Evolutionary conservation across 2,113 vertebrate species (phyloP), one percentile per base, ranked within the genome.

Genomic region (Hippocampus mohnikei): DNA sequence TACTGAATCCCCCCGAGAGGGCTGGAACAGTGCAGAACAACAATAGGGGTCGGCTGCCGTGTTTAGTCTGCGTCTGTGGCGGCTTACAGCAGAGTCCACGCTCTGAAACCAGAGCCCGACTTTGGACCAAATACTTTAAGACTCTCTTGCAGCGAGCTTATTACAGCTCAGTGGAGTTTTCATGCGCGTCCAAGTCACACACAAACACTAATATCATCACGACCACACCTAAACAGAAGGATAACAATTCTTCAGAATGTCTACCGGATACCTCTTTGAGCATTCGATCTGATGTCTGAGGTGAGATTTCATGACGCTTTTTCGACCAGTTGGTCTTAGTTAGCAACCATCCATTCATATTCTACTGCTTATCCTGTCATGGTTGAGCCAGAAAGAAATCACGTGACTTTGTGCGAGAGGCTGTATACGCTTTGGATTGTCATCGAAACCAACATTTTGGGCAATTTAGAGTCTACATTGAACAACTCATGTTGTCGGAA

Each of bases 31-130:
- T 81, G 81, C 78, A 83, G 81, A 86, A 88, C 82, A 92, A 92
- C 90, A 92, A 90, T 89, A 84, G 87, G 71, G 76, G 63, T 46
- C 77, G 21, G 55, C 68, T 41, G 81, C 81, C 79, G 72, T 92
- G 91, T 93, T 93, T 92, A 92, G 90, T 90, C 92, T 93, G 84
- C 58, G 87, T 88, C 80, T 84, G 79, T 20, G 66, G 77, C 76
- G 84, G 85, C 81, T 89, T 91, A 87, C 73, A 66, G 82, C 74
- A 80, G 67, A 80, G 84, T 88, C 72, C 79, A 79, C 77, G 70
- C 81, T 82, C 80, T 89, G 88, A 91, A 92, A 89, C 86, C 23
- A 70, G 87, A 88, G 68, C 76, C 81, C 46, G 44, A 48, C 72
- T 74, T 4, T 67, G 41, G 40, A 79, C 79, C 74, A 87, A 86